Evolutionary conservation across 2,113 vertebrate genomes (phyloP), one percentile per base, ranked within the genome.

Genomic region (Myanophis thanlyinensis): DNA sequence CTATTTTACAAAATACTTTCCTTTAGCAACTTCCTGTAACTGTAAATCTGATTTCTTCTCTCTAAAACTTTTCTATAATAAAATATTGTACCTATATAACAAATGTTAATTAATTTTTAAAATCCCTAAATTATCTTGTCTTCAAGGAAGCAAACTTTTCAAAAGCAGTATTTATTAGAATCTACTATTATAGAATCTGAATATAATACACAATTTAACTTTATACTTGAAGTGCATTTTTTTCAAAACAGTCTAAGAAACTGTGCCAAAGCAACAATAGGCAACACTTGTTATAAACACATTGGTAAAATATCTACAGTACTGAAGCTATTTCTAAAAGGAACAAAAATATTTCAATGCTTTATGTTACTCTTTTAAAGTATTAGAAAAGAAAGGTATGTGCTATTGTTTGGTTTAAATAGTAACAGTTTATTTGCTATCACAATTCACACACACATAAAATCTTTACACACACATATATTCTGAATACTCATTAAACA

Each of bases 141-240:
- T 73, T 94, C 92, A 96, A 96, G 94, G 93, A 96, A 97, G 93
- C 0, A 3, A 95, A 95, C 93, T 59, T 96, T 96, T 93, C 96
- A 96, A 94, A 93, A 93, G 93, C 89, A 90, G 88, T 1, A 89
- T 80, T 89, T 89, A 44, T 49, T 86, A 52, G 49, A n/a, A 91
- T 93, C 91, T 97, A 86, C 93, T 95, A n/a, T 52, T 1, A 12
- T 25, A 35, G 88, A 67, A 87, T 48, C 87, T 3, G 91, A 47
- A 35, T 0, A 12, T 22, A 91, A 89, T 51, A 62, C 6, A 1
- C 40, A 12, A 85, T 53, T 44, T 62, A 84, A n/a, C 89, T 56
- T 85, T 22, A 85, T 49, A 30, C 18, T 18, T 48, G 44, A 2
- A 52, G 80, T 35, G 30, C 30, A 8, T 0, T 0, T 0, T 0